Percentiles rank a stretch among this genome's conserved stretches.
phyloP scores from a whole-genome alignment of 2,888 invertebrate genomes.

The Xestia ashworthii region DNA sequence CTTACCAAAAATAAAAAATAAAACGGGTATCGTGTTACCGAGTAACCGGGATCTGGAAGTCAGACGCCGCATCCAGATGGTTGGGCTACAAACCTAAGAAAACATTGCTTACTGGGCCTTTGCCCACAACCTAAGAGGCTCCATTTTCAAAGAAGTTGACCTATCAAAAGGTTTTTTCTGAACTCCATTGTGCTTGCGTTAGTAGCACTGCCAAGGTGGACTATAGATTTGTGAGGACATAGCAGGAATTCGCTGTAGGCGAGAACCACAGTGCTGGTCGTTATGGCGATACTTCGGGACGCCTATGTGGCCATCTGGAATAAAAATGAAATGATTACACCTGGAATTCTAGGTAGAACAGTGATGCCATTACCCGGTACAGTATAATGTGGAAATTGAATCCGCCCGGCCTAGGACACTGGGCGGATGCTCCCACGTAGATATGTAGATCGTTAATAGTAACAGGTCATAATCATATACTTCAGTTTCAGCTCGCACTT shows the following conservation, averaged over 20 bases:
- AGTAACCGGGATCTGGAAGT: background rate
- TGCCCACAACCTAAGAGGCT: too few relatives aligned
- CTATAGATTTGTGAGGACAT: too few relatives aligned
- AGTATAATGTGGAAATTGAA: slow-evolving; percentile 14
- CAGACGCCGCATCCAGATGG: background rate
- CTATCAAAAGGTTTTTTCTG: too few relatives aligned
- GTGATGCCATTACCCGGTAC: background rate
- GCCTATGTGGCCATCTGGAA: background rate
- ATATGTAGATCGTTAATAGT: slow-evolving; percentile 15
- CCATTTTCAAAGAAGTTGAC: too few relatives aligned
- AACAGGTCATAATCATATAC: slow-evolving; percentile 10
- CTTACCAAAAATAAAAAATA: too few relatives aligned
- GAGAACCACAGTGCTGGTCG: background rate
- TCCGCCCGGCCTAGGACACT: slow-evolving; percentile 13
- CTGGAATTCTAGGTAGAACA: background rate
- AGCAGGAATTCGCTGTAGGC: background rate
- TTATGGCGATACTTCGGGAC: background rate
- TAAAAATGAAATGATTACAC: background rate
- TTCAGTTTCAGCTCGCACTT: slow-evolving; percentile 16
- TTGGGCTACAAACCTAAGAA: background rate
- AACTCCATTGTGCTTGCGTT: too few relatives aligned
- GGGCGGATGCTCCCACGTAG: slow-evolving; percentile 21
- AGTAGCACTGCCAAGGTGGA: too few relatives aligned
- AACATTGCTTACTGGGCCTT: background rate
- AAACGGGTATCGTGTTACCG: background rate